phyloP scores from a whole-genome alignment of 2,888 invertebrate species.

The Rhagophthalmus giganteus region DNA sequence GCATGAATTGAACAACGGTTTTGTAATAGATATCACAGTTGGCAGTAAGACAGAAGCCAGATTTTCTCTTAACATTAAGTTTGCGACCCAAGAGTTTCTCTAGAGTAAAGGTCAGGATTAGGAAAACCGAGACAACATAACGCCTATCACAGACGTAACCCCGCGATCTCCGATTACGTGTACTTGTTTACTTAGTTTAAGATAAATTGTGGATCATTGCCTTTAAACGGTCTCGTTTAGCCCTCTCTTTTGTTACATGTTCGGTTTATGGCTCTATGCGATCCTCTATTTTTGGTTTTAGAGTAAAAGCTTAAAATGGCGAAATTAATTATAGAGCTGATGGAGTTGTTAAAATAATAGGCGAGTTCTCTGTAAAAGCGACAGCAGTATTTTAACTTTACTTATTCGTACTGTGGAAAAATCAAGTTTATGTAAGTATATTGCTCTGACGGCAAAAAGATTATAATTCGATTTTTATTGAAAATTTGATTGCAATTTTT shows the following conservation, averaged over 20 bases:
- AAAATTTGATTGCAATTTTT: too few relatives aligned
- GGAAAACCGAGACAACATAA: constrained; percentile 11
- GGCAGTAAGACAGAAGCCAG: constrained; percentile 11
- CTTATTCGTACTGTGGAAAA: too few relatives aligned
- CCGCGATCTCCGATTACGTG: constrained; percentile 9
- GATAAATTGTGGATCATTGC: constrained; percentile 9
- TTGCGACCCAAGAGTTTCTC: constrained; percentile 20
- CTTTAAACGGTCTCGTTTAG: constrained; percentile 5
- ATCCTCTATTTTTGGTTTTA: not conserved
- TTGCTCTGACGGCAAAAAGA: too few relatives aligned
- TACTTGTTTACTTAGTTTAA: constrained; percentile 14
- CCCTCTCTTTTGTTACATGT: constrained; percentile 1
- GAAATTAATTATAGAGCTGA: too few relatives aligned
- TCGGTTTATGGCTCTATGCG: not conserved
- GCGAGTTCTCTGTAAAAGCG: too few relatives aligned
- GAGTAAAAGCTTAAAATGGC: too few relatives aligned
- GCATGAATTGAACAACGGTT: constrained; percentile 11
- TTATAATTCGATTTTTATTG: too few relatives aligned
- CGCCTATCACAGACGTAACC: constrained; percentile 14
- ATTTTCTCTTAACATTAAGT: constrained; percentile 6
- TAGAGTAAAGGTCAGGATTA: constrained; percentile 27
- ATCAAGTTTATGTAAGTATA: too few relatives aligned
- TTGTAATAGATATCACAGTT: constrained; percentile 2
- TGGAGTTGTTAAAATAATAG: too few relatives aligned
- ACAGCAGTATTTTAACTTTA: too few relatives aligned